Percentiles rank a stretch among this genome's conserved stretches.
Conservation (phyloP, 2,113 vertebrate genomes). For the human (Homo sapiens) region DNA sequence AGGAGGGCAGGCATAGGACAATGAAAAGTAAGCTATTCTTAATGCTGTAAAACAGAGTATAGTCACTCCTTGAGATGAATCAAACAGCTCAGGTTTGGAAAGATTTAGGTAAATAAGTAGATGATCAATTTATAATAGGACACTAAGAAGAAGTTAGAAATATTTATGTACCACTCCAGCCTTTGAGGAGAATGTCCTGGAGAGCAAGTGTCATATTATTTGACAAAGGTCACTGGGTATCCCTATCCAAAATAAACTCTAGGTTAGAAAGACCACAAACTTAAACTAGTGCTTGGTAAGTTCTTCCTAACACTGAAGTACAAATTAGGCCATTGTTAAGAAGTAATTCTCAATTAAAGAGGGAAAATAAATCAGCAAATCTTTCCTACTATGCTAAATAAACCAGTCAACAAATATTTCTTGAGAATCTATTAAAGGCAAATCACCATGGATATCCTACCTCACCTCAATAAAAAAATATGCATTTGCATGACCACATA, state of each 20-base stretch:
- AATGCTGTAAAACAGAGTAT: not conserved
- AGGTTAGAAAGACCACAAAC: not conserved
- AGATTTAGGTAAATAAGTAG: slow-evolving; percentile 19
- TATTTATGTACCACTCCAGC: not conserved
- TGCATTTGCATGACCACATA: not conserved
- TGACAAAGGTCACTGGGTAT: not conserved
- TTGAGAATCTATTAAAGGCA: not conserved
- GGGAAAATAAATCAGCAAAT: not conserved
- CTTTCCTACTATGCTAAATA: not conserved
- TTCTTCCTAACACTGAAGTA: not conserved
- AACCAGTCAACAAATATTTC: not conserved
- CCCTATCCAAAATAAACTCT: not conserved
- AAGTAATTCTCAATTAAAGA: not conserved
- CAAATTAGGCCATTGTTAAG: not conserved
- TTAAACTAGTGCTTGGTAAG: not conserved
- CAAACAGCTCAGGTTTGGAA: not conserved
- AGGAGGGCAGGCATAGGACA: not conserved
- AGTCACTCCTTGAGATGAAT: not conserved
- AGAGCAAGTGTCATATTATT: not conserved
- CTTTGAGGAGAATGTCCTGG: not conserved
- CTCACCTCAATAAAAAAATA: not conserved
- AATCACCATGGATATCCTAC: not conserved
- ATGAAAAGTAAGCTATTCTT: not conserved
- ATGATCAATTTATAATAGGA: not conserved
- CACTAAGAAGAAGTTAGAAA: not conserved